Base-by-base conservation (phyloP, 2,888 invertebrate species). In the Ypsolopha sequella region DNA sequence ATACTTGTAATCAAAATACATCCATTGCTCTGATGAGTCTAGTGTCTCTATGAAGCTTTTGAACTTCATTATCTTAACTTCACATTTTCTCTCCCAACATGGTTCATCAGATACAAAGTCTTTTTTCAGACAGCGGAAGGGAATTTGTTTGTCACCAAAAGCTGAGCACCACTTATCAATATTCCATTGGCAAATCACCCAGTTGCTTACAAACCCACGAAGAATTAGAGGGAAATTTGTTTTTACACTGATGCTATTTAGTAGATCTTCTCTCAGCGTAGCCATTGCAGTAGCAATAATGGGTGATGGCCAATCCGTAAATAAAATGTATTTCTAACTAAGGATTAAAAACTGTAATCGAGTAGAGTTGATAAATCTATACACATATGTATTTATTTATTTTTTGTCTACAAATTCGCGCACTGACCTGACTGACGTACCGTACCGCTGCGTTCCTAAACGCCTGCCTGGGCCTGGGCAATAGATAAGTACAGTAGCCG, bases 1-100 rank as follows among this genome's bases (percentile, higher is more conserved):
- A 71, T 94, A 91, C 78, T 95, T 95, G 68, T 96, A 95, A 77
- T 95, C 95, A 76, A 93, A 94, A 76, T 96, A 96, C 76, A 91
- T 88, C 92, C 94, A 95, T 57, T 89, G 85, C 3, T 88, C 65
- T 49, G 68, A 71, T 33, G 74, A 63, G 10, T 71, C 58, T 35
- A 66, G 63, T 34, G 70, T 64, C 7, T 81, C 66, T 1, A 91
- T 57, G 74, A 96, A 94, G 51, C 92, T 87, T 52, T 77, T 70
- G 60, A 95, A 89, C 1, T 89, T 90, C 68, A 92, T 88, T 36
- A 79, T 68, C 51, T 88, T 75, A 39, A 76, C 79, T n/a, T 71
- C 68, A 61, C 95, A 92, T 48, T 88, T 88, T 53, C 91, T 87
- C 73, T 97, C 96, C 95, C 95, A 96, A 65, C 93, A 93, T 0